A percentile compares a stretch with the other conserved stretches of the same genome.
phyloP scores from a whole-genome alignment of 92 coral and sea anemone genomes.

The Hydrozoanthus gracilis region DNA sequence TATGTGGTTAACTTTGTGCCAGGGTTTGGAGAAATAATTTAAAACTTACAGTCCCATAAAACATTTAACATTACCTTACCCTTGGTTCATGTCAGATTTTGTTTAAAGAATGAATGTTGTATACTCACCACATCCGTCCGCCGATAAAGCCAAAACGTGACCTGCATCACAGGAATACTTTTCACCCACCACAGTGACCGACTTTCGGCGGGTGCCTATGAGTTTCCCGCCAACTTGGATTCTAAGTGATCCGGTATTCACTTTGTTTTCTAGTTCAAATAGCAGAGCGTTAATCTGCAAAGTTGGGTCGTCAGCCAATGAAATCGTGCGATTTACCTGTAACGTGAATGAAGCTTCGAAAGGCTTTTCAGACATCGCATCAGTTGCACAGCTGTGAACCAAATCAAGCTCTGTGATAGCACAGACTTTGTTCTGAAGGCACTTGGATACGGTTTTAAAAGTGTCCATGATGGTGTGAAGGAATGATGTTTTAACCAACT shows the following conservation, averaged over 20 bases:
- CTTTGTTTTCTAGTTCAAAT: constrained; percentile 14
- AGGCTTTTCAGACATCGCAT: not conserved
- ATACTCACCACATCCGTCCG: constrained; percentile 25
- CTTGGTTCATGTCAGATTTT: too few relatives aligned
- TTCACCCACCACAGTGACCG: not conserved
- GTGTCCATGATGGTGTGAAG: not conserved
- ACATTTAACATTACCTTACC: too few relatives aligned
- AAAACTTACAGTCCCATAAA: too few relatives aligned
- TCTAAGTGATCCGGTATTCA: not conserved
- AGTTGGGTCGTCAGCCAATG: constrained; percentile 6
- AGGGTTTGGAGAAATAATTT: too few relatives aligned
- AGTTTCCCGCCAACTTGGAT: not conserved
- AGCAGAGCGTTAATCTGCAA: constrained; percentile 9
- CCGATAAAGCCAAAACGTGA: constrained; percentile 14
- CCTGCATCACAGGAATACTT: constrained; percentile 7
- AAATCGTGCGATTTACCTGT: not conserved
- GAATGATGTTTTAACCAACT: not conserved
- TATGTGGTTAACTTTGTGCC: too few relatives aligned
- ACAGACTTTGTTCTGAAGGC: constrained; percentile 30
- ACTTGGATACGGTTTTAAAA: not conserved
- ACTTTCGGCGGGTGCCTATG: constrained; percentile 21
- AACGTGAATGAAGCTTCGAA: constrained; percentile 10
- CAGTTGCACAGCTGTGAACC: not conserved
- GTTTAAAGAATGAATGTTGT: not conserved
- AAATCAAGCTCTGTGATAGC: not conserved